Conservation (phyloP, 2,113 vertebrate genomes). For the Mus spicilegus region DNA sequence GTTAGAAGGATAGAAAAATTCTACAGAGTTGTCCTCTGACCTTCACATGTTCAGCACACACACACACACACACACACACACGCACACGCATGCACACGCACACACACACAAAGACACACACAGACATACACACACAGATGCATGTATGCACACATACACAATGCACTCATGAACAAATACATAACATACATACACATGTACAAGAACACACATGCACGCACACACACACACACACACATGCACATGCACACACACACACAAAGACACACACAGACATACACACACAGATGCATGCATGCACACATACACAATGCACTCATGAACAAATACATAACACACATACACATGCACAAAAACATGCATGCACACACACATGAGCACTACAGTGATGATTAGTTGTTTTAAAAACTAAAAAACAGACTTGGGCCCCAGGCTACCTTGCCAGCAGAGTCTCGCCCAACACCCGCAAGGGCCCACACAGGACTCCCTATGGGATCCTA, state of each 20-base stretch:
- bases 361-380: neutral
- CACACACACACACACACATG: too few species aligned
- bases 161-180: too few species aligned
- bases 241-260: neutral
- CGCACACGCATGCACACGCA: too few species aligned
- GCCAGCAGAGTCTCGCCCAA: too few species aligned
- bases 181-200: neutral
- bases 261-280: neutral
- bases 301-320: too few species aligned
- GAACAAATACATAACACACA: too few species aligned
- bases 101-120: accelerated
- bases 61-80: too few species aligned
- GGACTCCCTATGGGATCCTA: too few species aligned
- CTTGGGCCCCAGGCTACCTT: too few species aligned
- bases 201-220: too few species aligned
- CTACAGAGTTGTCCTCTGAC: neutral
- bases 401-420: neutral
- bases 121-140: neutral
- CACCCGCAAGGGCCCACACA: too few species aligned
- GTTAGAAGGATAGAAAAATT: neutral
- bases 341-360: too few species aligned
- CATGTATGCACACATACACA: neutral
- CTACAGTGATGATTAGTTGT: neutral
- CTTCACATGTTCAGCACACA: neutral
- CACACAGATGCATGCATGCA: neutral